These are phyloP conservation scores for Drosophila ustulata DNA, from an alignment of 2,888 invertebrate genomes.

Conservation along the genomic window DNA sequence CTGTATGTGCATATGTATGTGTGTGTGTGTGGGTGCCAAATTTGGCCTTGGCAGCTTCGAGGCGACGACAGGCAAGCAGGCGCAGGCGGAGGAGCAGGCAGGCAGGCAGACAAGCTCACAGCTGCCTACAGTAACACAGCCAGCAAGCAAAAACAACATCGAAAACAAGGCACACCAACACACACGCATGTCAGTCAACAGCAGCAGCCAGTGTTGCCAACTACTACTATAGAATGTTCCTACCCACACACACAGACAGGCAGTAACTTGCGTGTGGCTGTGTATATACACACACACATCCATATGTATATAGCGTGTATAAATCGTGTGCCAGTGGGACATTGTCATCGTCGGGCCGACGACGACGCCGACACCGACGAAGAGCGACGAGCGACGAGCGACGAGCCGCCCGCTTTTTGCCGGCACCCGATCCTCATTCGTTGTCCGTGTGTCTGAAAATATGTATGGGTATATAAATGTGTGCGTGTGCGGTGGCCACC, in stretches of 20 bases:
- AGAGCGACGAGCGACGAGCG: slow-evolving; percentile 28
- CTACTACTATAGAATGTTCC: slow-evolving; percentile 41
- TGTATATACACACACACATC: not conserved
- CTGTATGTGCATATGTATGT: slow-evolving; percentile 11
- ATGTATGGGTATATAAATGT: slow-evolving; percentile 16
- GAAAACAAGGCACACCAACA: slow-evolving; percentile 28
- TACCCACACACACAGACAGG: slow-evolving; percentile 42
- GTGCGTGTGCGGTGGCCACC: slow-evolving; percentile 41
- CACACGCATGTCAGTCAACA: slow-evolving; percentile 53
- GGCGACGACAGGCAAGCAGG: slow-evolving; percentile 56
- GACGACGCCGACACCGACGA: not conserved
- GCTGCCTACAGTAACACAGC: slow-evolving; percentile 53
- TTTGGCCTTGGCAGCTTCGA: slow-evolving; percentile 76
- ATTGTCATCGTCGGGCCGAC: slow-evolving; percentile 52
- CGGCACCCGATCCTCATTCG: slow-evolving; percentile 74
- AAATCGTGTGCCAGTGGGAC: slow-evolving; percentile 56
- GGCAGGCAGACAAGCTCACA: slow-evolving; percentile 70
- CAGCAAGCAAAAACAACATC: slow-evolving; percentile 31
- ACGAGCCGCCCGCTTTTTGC: slow-evolving; percentile 46
- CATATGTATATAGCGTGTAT: slow-evolving; percentile 9
- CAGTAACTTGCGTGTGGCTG: slow-evolving; percentile 39
- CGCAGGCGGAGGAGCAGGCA: slow-evolving; percentile 58
- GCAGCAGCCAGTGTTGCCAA: slow-evolving; percentile 53
- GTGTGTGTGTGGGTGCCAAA: slow-evolving; percentile 63
- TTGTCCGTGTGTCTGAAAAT: slow-evolving; percentile 21